Conservation (phyloP, 2,888 invertebrate species). For the Notocelia uddmanniana region DNA sequence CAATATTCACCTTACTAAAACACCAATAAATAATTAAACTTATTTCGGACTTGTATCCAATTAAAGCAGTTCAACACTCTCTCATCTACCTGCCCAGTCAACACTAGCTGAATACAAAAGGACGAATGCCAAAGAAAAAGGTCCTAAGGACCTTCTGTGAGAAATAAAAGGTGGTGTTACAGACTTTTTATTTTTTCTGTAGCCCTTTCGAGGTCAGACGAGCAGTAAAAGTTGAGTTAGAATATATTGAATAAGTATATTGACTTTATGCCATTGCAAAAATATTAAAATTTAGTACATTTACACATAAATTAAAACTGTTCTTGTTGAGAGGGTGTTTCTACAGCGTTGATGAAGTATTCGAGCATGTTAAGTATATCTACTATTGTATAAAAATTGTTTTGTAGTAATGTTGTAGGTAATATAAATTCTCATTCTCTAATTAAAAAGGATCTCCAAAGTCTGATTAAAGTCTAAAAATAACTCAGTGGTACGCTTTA, state of each 20-base stretch:
- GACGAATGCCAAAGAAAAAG: not conserved
- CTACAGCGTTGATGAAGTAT: no score
- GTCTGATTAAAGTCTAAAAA: not conserved
- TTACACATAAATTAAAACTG: no score
- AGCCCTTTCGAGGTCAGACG: slow-evolving; percentile 72
- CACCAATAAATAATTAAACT: not conserved
- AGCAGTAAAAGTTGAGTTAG: slow-evolving; percentile 67
- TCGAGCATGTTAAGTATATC: no score
- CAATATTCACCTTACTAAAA: no score
- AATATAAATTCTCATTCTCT: no score
- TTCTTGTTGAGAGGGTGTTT: no score
- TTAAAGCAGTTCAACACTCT: not conserved
- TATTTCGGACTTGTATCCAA: not conserved
- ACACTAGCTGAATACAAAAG: not conserved
- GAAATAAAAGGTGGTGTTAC: slow-evolving; percentile 53
- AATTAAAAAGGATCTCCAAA: no score
- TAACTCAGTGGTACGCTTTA: not conserved
- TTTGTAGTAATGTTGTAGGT: no score
- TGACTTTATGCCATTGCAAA: not conserved
- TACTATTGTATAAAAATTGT: no score
- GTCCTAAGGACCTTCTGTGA: slow-evolving; percentile 1
- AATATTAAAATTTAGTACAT: no score
- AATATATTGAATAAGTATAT: not conserved
- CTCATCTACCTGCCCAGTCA: slow-evolving; percentile 4
- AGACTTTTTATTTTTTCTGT: slow-evolving; percentile 66